Percentiles rank a stretch among this genome's conserved stretches.
Conservation (phyloP, 2,797 vertebrate species). For the Sebastes matsubarae region DNA sequence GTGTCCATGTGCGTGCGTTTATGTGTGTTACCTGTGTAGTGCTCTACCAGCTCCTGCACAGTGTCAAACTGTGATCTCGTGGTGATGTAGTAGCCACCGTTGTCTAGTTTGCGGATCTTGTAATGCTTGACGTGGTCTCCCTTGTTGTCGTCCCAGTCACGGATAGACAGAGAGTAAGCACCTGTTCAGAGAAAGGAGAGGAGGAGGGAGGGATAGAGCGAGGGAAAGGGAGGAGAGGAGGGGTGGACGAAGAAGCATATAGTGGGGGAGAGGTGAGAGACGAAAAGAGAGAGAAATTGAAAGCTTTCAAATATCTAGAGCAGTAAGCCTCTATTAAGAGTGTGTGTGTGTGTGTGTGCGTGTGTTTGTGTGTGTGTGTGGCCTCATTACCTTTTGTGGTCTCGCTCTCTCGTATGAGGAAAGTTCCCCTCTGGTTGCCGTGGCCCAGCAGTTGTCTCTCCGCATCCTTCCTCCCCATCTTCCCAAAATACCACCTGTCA, state of each 20-base stretch:
- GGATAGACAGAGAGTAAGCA: constrained; percentile 94
- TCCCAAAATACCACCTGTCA: constrained; percentile 97
- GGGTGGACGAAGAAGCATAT: not conserved
- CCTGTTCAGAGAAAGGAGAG: constrained; percentile 72
- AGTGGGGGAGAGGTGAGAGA: not conserved
- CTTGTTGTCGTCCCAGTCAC: constrained; percentile 92
- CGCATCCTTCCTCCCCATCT: constrained; percentile 95
- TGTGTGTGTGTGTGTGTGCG: not conserved
- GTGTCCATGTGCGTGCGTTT: not conserved
- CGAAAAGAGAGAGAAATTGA: not conserved
- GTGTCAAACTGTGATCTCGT: constrained; percentile 93
- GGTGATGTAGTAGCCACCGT: constrained; percentile 96
- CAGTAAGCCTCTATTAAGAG: not conserved
- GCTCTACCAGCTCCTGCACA: constrained; percentile 90
- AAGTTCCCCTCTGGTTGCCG: constrained; percentile 90
- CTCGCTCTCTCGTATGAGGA: constrained; percentile 96
- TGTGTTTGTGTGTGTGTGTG: not conserved
- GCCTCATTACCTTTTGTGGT: constrained; percentile 90
- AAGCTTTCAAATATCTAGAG: not conserved
- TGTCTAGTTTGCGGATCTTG: constrained; percentile 97
- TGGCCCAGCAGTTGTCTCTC: constrained; percentile 91
- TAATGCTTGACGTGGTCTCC: constrained; percentile 97
- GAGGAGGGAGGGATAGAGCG: not conserved
- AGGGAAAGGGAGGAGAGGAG: not conserved
- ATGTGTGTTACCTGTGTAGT: constrained; percentile 87